Evolutionary conservation across 2,113 vertebrate species (phyloP).

Genomic region (Brachirus orientalis): DNA sequence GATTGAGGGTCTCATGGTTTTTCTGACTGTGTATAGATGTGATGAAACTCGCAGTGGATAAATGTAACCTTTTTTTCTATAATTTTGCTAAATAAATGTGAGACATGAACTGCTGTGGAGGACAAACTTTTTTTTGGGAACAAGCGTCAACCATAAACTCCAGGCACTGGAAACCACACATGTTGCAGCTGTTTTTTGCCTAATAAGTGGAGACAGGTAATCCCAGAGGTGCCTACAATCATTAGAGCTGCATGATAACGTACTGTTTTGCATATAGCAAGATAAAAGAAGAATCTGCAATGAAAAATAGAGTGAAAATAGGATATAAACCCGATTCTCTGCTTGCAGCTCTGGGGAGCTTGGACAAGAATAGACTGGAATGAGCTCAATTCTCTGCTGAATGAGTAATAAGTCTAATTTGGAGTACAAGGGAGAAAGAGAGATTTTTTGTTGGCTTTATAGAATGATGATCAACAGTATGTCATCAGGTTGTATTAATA

Average conservation of each 20-base stretch:
- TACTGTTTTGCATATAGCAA: slow-evolving; percentile 6
- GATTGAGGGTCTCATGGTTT: no score
- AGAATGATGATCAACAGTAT: slow-evolving; percentile 5
- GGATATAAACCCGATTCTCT: slow-evolving; percentile 47
- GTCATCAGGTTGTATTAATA: neutral
- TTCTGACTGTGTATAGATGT: no score
- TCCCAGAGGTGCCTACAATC: slow-evolving; percentile 8
- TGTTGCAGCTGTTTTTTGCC: neutral
- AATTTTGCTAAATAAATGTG: no score
- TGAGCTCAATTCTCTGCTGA: slow-evolving; percentile 59
- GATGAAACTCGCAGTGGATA: no score
- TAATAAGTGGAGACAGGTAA: neutral
- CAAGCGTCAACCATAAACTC: no score
- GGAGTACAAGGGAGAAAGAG: slow-evolving; percentile 24
- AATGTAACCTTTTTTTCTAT: no score
- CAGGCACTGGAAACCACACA: neutral
- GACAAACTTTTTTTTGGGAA: no score
- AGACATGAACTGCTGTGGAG: no score
- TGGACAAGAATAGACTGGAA: slow-evolving; percentile 59
- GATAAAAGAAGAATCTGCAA: slow-evolving; percentile 19
- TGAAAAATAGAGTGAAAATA: slow-evolving; percentile 42
- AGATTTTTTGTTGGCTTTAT: slow-evolving; percentile 20
- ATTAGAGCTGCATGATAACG: slow-evolving; percentile 14
- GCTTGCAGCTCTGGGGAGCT: slow-evolving; percentile 47
- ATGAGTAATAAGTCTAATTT: slow-evolving; percentile 53